A percentile compares a stretch with the other conserved stretches of the same genome.
Evolutionary conservation across 2,888 invertebrate species (phyloP).

Genomic region (Epinotia nisella): DNA sequence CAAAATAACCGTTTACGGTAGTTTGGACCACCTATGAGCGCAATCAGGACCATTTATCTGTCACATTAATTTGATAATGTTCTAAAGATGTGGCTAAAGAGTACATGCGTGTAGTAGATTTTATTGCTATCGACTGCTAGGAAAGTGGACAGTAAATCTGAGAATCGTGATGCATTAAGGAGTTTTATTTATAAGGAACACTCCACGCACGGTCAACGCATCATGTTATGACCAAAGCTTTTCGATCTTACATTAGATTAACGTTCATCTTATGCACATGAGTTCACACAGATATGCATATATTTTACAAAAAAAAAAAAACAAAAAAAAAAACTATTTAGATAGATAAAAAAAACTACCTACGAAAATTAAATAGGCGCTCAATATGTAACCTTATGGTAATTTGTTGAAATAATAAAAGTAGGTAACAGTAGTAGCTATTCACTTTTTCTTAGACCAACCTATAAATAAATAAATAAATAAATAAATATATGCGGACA

Average conservation of each 20-base stretch:
- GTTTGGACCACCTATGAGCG: slow-evolving; percentile 70
- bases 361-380: too few species aligned
- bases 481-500: too few species aligned
- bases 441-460: neutral
- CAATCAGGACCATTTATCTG: slow-evolving; percentile 72
- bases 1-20: slow-evolving; percentile 63
- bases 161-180: slow-evolving; percentile 57
- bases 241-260: slow-evolving; percentile 2
- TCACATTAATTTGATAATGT: slow-evolving; percentile 53
- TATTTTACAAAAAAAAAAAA: too few species aligned
- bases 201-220: neutral
- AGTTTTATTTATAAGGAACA: slow-evolving; percentile 27
- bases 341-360: too few species aligned
- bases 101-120: slow-evolving; percentile 37
- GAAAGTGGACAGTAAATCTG: slow-evolving; percentile 51
- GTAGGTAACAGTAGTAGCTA: too few species aligned
- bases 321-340: too few species aligned
- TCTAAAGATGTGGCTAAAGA: slow-evolving; percentile 28
- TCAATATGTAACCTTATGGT: too few species aligned
- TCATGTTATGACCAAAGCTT: neutral
- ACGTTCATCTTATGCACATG: neutral
- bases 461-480: too few species aligned
- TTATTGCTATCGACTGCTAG: slow-evolving; percentile 39
- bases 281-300: too few species aligned
- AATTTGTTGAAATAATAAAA: too few species aligned